Base-by-base conservation (phyloP, 2,888 invertebrate genomes). In the Stictocephala bisonia region DNA sequence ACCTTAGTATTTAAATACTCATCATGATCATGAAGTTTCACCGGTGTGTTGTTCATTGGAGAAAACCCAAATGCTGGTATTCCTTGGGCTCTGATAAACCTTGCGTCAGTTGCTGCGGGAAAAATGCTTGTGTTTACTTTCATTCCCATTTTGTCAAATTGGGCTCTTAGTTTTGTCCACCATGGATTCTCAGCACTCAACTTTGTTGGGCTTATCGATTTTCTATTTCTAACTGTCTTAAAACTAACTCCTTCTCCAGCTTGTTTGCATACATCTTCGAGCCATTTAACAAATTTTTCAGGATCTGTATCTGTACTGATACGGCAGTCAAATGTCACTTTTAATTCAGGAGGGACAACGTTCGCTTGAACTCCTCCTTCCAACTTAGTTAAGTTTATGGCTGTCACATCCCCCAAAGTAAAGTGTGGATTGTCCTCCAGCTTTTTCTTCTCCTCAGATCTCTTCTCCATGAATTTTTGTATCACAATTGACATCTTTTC, bases 321-420 rank as follows among this genome's bases (percentile, higher is more conserved):
- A 64, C 96, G 88, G 69, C 91, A 85, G 82, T 93, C 94, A 82
- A 94, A 92, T 75, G 91, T 89, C 0, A 90, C 91, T 0, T 87
- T 88, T 76, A 97, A 84, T 80, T 92, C 90, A 53, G 93, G 91
- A 0, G 98, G 97, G 24, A 98, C 89, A 0, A 97, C 96, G 84
- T 97, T 97, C 1, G 90, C 88, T 85, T 97, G 97, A 0, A 96
- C 90, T 6, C 97, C 97, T 74, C 97, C 97, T 88, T 90, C 81
- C 68, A 94, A 80, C 82, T 90, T 88, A 0, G 95, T 96, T 78
- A 96, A 84, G 85, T 97, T 97, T 4, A 95, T 85, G 0, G 95
- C 92, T 2, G 94, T 95, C 0, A 96, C 94, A 85, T 96, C 94
- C 13, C 96, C 96, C 67, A 94, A 87, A 0, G 87, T 90, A 48